Evolutionary conservation across 1,140 invertebrate genomes (phyloP).

Genomic region (Halesus radiatus): DNA sequence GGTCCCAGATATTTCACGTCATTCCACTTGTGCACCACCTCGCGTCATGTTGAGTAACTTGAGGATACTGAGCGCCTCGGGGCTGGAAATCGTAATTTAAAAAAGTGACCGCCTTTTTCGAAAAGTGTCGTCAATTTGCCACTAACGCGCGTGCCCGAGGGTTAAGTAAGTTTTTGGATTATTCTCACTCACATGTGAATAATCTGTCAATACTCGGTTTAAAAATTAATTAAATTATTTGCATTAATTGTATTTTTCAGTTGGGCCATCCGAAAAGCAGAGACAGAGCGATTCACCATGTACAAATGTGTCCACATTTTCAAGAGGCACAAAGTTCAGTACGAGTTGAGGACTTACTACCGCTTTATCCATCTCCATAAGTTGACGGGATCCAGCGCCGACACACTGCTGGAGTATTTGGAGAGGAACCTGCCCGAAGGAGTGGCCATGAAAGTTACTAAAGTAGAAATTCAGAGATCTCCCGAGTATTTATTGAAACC

Average conservation of each 20-base stretch:
- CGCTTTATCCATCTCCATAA: slow-evolving; percentile 85
- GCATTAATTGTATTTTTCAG: slow-evolving; percentile 67
- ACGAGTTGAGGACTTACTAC: slow-evolving; percentile 96
- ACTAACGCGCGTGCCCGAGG: too few species aligned
- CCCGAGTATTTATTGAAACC: slow-evolving; percentile 69
- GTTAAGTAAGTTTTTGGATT: too few species aligned
- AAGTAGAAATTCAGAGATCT: slow-evolving; percentile 76
- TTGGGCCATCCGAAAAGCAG: slow-evolving; percentile 78
- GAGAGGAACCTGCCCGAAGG: slow-evolving; percentile 98
- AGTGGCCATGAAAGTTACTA: slow-evolving; percentile 94
- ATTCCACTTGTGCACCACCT: too few species aligned
- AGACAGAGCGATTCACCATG: slow-evolving; percentile 83
- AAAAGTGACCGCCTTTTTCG: too few species aligned
- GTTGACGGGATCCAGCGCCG: slow-evolving; percentile 94
- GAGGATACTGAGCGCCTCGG: too few species aligned
- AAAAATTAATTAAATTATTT: too few species aligned
- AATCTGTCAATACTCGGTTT: too few species aligned
- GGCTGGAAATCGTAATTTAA: too few species aligned
- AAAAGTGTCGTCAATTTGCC: too few species aligned
- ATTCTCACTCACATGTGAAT: too few species aligned
- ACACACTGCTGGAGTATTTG: slow-evolving; percentile 97
- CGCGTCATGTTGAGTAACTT: too few species aligned
- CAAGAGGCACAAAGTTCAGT: slow-evolving; percentile 96
- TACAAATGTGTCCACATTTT: slow-evolving; percentile 92
- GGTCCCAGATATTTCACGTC: too few species aligned